Evolutionary conservation across 2,113 vertebrate species (phyloP).

Genomic region (Brachionichthys hirsutus): DNA sequence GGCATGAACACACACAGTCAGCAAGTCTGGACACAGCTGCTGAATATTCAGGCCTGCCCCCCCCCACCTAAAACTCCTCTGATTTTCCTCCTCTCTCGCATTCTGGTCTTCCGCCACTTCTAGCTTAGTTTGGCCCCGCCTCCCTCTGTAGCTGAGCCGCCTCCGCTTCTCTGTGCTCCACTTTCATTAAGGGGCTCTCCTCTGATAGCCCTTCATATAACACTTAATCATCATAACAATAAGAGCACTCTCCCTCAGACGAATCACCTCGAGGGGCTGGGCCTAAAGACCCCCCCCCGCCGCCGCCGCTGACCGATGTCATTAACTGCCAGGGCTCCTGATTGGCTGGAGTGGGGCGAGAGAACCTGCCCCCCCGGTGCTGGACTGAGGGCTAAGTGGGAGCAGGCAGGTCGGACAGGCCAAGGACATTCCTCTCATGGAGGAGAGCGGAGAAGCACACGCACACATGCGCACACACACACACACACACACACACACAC

Average conservation of each 20-base stretch:
- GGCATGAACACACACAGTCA: constrained; percentile 71
- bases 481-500: no score
- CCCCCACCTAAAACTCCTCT: constrained; percentile 43
- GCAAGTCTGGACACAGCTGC: constrained; percentile 75
- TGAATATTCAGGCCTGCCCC: constrained; percentile 68
- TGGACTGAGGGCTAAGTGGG: constrained; percentile 57
- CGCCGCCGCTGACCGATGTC: constrained; percentile 72
- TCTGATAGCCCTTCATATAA: constrained; percentile 76
- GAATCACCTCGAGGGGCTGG: constrained; percentile 67
- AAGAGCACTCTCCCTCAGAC: constrained; percentile 63
- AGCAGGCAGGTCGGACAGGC: constrained; percentile 59
- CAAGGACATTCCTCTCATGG: constrained; percentile 70
- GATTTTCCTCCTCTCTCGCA: neutral
- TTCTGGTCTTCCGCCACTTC: constrained; percentile 5
- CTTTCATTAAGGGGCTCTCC: constrained; percentile 75
- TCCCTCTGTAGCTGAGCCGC: constrained; percentile 22
- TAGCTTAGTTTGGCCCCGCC: constrained; percentile 10
- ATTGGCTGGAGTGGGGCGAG: constrained; percentile 45
- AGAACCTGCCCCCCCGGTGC: constrained; percentile 59
- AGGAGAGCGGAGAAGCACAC: constrained; percentile 28
- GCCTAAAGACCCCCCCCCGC: constrained; percentile 56
- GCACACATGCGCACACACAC: no score
- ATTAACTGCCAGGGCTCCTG: constrained; percentile 39
- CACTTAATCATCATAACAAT: constrained; percentile 79
- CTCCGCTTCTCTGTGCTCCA: constrained; percentile 53